Conservation (phyloP, 2,888 invertebrate genomes). For the Drosophila mimica region DNA sequence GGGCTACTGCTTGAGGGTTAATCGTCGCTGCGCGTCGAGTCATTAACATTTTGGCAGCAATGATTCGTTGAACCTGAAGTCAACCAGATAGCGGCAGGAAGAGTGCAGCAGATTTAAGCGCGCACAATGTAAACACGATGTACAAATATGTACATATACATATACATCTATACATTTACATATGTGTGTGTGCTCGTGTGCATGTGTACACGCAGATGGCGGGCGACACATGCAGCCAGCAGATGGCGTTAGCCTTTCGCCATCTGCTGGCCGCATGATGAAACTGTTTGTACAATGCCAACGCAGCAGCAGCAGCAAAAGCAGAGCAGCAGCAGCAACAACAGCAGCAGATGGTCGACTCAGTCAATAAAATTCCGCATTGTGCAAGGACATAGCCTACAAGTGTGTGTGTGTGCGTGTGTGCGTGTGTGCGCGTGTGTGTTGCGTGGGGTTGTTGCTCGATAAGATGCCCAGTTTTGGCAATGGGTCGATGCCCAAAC, state of each 20-base stretch:
- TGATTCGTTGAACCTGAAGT: slow-evolving; percentile 53
- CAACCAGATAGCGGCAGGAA: slow-evolving; percentile 32
- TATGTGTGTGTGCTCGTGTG: background rate
- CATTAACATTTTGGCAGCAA: slow-evolving; percentile 62
- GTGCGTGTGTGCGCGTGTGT: background rate
- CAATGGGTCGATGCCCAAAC: slow-evolving; percentile 1
- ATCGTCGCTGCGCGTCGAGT: slow-evolving; percentile 40
- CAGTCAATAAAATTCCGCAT: slow-evolving; percentile 24
- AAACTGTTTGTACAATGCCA: slow-evolving; percentile 45
- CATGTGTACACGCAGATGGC: background rate
- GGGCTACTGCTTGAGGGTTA: slow-evolving; percentile 40
- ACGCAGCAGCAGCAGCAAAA: background rate
- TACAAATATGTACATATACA: background rate
- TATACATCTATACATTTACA: background rate
- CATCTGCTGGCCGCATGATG: slow-evolving; percentile 54
- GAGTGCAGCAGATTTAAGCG: slow-evolving; percentile 12
- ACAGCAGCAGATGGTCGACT: slow-evolving; percentile 2
- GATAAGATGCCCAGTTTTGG: slow-evolving; percentile 32
- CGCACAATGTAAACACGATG: background rate
- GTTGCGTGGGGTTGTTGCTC: slow-evolving; percentile 42
- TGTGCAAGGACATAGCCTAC: slow-evolving; percentile 54
- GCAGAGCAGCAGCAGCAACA: background rate
- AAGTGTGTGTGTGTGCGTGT: background rate
- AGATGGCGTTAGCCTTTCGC: slow-evolving; percentile 35
- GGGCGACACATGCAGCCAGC: slow-evolving; percentile 44